Base-by-base conservation (phyloP, 1,140 invertebrate genomes). In the Zaprionus gabonicus region DNA sequence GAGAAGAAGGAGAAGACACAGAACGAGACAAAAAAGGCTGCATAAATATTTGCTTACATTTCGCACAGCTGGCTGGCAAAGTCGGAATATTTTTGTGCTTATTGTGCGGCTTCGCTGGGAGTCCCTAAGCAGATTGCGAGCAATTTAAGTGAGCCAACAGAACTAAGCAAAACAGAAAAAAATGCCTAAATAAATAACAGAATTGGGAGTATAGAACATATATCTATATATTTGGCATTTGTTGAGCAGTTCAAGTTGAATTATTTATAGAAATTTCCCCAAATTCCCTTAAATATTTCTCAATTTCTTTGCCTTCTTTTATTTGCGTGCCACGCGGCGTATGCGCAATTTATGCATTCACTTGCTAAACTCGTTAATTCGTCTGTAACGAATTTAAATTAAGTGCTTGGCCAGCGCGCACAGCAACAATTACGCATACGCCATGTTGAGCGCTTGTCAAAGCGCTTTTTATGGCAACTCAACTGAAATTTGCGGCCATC, bases 21-120 rank as follows among this genome's bases (percentile, higher is more conserved):
- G 9, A n/a, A 23, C 12, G n/a, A 17, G 34, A 10, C 27, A 28
- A 55, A 65, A 70, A 73, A 84, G 76, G 63, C 46, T 74, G 71
- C 78, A 78, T 71, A 83, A 83, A 83, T 81, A 78, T 84, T 84
- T 83, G 69, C 77, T 68, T 77, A 77, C 36, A 77, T 72, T 75
- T 51, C 27, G 60, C 72, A 58, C 41, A 38, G 67, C 31, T 41
- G 67, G 36, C 53, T 58, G 62, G 51, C 60, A 62, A 46, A 41
- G 31, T 34, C 56, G 10, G 10, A n/a, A 31, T 15, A 51, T 46
- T 46, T 46, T 3, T 44, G 2, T 44, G 4, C 38, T n/a, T 17
- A 49, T 20, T 49, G 44, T 49, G n/a, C 44, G 44, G 44, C 17
- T 20, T 17, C 17, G 44, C 44, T 5, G 15, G 38, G 15, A 46